A percentile compares a stretch with the other conserved stretches of the same genome.
Evolutionary conservation across 2,797 vertebrate genomes (phyloP).

Genomic region (Lates japonicus): DNA sequence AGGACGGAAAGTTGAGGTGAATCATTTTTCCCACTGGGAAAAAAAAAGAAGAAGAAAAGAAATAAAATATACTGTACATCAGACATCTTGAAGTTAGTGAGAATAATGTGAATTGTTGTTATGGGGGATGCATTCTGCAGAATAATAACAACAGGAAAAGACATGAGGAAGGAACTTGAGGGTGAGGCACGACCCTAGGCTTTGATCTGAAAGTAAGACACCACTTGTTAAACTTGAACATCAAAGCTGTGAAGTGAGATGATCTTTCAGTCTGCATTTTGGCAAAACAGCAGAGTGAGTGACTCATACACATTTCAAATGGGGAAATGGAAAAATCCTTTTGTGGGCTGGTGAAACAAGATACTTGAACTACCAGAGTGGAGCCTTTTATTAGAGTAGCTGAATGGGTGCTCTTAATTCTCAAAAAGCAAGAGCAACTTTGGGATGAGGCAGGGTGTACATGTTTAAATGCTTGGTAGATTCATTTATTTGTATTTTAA

Average conservation of each 20-base stretch:
- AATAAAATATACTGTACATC: neutral
- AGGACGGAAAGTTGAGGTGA: neutral
- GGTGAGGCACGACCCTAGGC: slow-evolving; percentile 17
- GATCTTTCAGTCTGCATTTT: slow-evolving; percentile 39
- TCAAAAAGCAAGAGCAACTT: neutral
- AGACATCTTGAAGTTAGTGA: slow-evolving; percentile 38
- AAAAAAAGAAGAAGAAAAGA: too few relatives aligned
- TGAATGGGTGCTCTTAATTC: neutral
- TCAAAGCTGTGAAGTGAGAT: slow-evolving; percentile 55
- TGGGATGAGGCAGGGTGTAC: too few relatives aligned
- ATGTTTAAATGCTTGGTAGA: too few relatives aligned
- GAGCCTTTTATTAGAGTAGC: neutral
- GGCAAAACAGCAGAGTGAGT: neutral
- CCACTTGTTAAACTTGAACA: slow-evolving; percentile 27
- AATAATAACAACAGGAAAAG: slow-evolving; percentile 22
- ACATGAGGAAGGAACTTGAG: neutral
- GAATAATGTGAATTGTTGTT: slow-evolving; percentile 27
- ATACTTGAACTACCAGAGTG: neutral
- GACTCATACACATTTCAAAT: slow-evolving; percentile 18
- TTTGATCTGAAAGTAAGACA: slow-evolving; percentile 52
- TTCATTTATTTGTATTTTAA: too few relatives aligned
- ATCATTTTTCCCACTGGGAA: slow-evolving; percentile 10
- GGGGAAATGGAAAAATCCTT: slow-evolving; percentile 11
- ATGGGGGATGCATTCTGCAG: slow-evolving; percentile 12
- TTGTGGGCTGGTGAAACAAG: slow-evolving; percentile 2